Evolutionary conservation across 2,797 vertebrate species (phyloP).

Genomic region (Tragelaphus eurycerus): DNA sequence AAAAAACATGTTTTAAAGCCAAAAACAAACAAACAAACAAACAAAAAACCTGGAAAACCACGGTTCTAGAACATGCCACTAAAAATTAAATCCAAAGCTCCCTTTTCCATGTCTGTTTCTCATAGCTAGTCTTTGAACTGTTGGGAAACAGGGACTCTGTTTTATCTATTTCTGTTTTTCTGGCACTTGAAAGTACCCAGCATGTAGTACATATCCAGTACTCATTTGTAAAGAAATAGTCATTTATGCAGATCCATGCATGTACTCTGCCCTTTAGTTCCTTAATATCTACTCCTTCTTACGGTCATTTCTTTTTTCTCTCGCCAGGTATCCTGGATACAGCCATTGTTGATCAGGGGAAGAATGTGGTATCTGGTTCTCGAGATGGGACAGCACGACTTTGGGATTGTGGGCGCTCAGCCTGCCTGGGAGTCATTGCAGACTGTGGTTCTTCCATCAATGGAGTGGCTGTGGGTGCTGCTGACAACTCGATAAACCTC

Average conservation of each 20-base stretch:
- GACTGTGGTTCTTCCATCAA: conserved; percentile 83
- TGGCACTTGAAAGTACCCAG: neutral
- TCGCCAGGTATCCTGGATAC: conserved; percentile 83
- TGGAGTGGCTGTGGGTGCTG: conserved; percentile 76
- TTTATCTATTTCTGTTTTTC: neutral
- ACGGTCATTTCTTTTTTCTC: fast-evolving
- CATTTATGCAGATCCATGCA: neutral
- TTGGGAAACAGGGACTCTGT: neutral
- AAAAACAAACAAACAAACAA: neutral
- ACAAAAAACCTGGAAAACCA: neutral
- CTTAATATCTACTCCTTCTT: neutral
- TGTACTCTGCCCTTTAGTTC: neutral
- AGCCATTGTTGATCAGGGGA: conserved; percentile 84
- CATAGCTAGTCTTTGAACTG: neutral
- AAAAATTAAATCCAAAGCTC: neutral
- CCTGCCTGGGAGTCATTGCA: conserved; percentile 80
- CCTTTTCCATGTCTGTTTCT: neutral
- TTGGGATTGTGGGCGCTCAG: conserved; percentile 85
- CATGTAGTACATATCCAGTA: neutral
- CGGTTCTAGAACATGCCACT: neutral
- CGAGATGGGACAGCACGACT: conserved; percentile 84
- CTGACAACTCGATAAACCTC: conserved; percentile 81
- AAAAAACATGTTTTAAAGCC: neutral
- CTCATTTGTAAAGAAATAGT: neutral
- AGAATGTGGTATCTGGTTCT: conserved; percentile 84